A percentile compares a stretch with the other conserved stretches of the same genome.
Evolutionary conservation across 2,797 vertebrate species (phyloP).

Genomic region (Takifugu ocellatus): DNA sequence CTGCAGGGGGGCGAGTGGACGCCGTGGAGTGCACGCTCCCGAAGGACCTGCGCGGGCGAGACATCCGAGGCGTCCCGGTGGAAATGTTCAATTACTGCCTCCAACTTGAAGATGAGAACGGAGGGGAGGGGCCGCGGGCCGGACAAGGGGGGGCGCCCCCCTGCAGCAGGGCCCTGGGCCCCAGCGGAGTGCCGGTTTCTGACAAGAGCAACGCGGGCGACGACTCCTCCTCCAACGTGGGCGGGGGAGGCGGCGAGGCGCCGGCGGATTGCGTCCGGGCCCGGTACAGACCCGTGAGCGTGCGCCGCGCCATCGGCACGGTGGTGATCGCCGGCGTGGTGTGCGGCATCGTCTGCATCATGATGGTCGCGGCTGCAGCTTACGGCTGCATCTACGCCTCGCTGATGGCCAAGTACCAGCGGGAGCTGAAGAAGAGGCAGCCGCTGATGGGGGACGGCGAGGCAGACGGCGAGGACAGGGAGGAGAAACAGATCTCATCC

Average conservation of each 20-base stretch:
- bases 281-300: slow-evolving; percentile 88
- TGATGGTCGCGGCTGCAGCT: slow-evolving; percentile 98
- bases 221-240: slow-evolving; percentile 42
- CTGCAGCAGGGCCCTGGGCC: slow-evolving; percentile 67
- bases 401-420: slow-evolving; percentile 98
- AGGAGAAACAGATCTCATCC: slow-evolving; percentile 97
- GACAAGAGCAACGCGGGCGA: slow-evolving; percentile 46
- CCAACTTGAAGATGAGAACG: slow-evolving; percentile 90
- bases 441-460: slow-evolving; percentile 91
- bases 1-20: slow-evolving; percentile 81
- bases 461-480: slow-evolving; percentile 79
- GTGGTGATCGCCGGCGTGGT: slow-evolving; percentile 96
- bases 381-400: slow-evolving; percentile 98
- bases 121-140: slow-evolving; percentile 69
- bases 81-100: slow-evolving; percentile 99
- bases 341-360: slow-evolving; percentile 96
- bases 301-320: slow-evolving; percentile 93
- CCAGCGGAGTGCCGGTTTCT: slow-evolving; percentile 55
- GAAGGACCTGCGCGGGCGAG: slow-evolving; percentile 94
- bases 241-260: slow-evolving; percentile 59
- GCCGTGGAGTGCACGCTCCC: slow-evolving; percentile 94
- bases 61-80: slow-evolving; percentile 92
- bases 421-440: slow-evolving; percentile 97
- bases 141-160: slow-evolving; percentile 70
- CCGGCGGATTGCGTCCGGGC: slow-evolving; percentile 88